Percentiles rank a stretch among this genome's conserved stretches.
phyloP scores from a whole-genome alignment of 2,113 vertebrate species.

The Bujurquina vittata region DNA sequence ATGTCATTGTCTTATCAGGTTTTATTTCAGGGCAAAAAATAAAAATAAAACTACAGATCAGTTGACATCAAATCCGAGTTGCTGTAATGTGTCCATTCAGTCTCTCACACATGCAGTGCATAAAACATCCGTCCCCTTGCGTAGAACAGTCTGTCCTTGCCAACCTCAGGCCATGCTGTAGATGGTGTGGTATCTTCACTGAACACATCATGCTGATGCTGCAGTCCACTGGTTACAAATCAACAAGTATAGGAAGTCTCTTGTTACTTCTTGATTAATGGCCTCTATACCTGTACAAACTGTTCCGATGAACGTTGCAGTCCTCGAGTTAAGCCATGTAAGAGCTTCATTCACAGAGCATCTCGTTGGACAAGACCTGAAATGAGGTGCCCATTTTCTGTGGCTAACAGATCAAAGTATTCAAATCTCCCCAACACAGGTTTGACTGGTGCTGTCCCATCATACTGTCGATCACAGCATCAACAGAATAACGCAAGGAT shows the following conservation, averaged over 20 bases:
- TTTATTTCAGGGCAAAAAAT: neutral
- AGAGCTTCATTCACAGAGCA: neutral
- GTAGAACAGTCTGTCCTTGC: slow-evolving; percentile 10
- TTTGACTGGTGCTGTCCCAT: slow-evolving; percentile 16
- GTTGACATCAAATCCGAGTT: slow-evolving; percentile 22
- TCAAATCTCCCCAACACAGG: neutral
- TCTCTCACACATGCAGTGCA: neutral
- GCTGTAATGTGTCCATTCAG: slow-evolving; percentile 30
- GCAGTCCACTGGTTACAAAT: neutral
- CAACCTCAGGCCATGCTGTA: neutral
- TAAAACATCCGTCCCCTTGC: neutral
- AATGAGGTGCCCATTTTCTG: neutral
- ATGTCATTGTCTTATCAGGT: slow-evolving; percentile 6
- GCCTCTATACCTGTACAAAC: neutral
- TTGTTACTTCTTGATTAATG: neutral
- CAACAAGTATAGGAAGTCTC: neutral
- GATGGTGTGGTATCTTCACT: slow-evolving; percentile 12
- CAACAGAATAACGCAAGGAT: neutral
- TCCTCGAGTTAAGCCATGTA: slow-evolving; percentile 20
- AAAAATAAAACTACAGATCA: neutral
- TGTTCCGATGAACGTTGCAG: neutral
- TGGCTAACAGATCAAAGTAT: neutral
- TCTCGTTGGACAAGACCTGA: neutral
- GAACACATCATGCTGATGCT: neutral
- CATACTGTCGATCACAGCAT: neutral